A percentile compares a stretch with the other conserved stretches of the same genome.
Evolutionary conservation across 2,113 vertebrate genomes (phyloP).

Genomic region (Phoxinus phoxinus): DNA sequence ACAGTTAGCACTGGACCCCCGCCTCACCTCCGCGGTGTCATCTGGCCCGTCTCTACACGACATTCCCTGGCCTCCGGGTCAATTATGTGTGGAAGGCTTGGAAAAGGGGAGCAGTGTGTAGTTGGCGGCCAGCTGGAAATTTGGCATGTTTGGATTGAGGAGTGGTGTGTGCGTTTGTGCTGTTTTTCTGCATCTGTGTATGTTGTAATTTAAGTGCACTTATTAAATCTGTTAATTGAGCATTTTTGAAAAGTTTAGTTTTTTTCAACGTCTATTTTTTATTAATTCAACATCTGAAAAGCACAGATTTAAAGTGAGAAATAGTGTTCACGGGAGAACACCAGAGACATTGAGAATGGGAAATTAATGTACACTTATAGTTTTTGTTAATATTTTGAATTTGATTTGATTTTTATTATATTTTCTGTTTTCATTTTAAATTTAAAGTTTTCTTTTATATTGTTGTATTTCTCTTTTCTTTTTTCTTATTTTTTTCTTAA

Average conservation of each 20-base stretch:
- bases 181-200: background rate
- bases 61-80: background rate
- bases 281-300: background rate
- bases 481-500: no score
- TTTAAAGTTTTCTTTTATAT: background rate
- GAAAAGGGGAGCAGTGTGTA: background rate
- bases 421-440: background rate
- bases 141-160: conserved; percentile 10
- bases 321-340: no score
- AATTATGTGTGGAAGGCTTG: conserved; percentile 33
- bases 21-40: conserved; percentile 26
- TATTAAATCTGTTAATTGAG: background rate
- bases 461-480: no score
- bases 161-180: background rate
- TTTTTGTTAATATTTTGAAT: background rate
- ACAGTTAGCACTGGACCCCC: conserved; percentile 29
- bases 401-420: background rate
- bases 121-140: background rate
- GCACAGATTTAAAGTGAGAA: no score
- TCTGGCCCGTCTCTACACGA: conserved; percentile 25
- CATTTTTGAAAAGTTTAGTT: no score
- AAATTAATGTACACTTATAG: background rate
- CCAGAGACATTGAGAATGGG: no score
- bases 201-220: background rate
- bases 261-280: background rate